These are phyloP conservation scores for Leptodactylus fuscus DNA, from an alignment of 2,113 vertebrate species.

Conservation along the genomic window DNA sequence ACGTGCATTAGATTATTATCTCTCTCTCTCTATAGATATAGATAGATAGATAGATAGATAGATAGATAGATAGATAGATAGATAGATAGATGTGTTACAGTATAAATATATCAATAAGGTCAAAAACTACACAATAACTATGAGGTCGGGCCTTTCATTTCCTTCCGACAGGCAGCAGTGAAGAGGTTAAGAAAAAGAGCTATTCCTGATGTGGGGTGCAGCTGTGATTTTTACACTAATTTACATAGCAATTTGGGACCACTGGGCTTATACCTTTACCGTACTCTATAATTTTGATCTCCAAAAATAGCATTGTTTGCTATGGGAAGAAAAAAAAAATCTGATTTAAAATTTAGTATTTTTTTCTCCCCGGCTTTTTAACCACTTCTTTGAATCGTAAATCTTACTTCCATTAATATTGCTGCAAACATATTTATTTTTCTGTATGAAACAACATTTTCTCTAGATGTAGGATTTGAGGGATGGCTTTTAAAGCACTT, in stretches of 20 bases:
- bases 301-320: constrained; percentile 60
- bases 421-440: constrained; percentile 14
- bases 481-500: constrained; percentile 48
- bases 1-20: no score
- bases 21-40: no score
- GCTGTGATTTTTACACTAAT: constrained; percentile 61
- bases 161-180: neutral
- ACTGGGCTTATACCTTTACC: constrained; percentile 59
- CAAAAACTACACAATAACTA: neutral
- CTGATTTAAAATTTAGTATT: constrained; percentile 17
- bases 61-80: no score
- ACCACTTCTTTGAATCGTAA: constrained; percentile 10
- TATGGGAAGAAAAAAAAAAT: constrained; percentile 35
- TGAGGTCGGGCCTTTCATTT: neutral
- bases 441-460: constrained; percentile 20
- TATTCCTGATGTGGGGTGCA: constrained; percentile 59
- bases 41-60: no score
- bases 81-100: neutral
- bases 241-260: constrained; percentile 61
- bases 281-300: constrained; percentile 58
- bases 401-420: neutral
- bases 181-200: constrained; percentile 54
- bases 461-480: constrained; percentile 40
- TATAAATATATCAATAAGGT: neutral
- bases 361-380: constrained; percentile 11